Base-by-base conservation (phyloP, 1,140 invertebrate species). In the Zophobas morio region DNA sequence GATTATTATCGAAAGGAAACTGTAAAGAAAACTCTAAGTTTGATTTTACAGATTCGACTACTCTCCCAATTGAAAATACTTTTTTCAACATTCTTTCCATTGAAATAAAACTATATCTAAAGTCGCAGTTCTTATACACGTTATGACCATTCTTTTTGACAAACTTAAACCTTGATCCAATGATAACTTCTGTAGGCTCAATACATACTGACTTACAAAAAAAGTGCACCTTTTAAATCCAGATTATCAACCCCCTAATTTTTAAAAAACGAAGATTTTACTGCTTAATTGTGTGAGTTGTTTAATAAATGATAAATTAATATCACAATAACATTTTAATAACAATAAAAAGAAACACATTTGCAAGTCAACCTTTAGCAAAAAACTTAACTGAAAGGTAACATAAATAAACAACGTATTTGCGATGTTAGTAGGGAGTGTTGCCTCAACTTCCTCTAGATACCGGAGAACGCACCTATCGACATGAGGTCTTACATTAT, bases 381-480 rank as follows among this genome's bases (percentile, higher is more conserved):
- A 53, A 32, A 53, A 53, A 53, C 20, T 2, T 20, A 8, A 8
- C 49, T 6, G 20, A 20, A 53, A n/a, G 20, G 4, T 53, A 53
- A 6, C 20, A 6, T 8, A 53, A 53, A 53, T 53, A 6, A 53
- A 53, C 20, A 2, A 8, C 4, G 20, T 8, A 8, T 53, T 53
- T 53, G 2, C 20, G 49, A n/a, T 53, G 6, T 53, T n/a, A 53
- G 20, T 53, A 53, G 20, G 2, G 49, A 53, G 49, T 53, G 20
- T 6, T 53, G 20, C 49, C 2, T n/a, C 49, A 20, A 76, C 34
- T 79, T 60, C 36, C 54, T 57, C 32, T 20, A 84, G 75, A 74
- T 77, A 84, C 33, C 83, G 40, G 34, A 32, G 75, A n/a, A 75
- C 82, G 5, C 37, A 70, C 20, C 32, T 70, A 42, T 35, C 63